Conservation (phyloP, 2,113 vertebrate genomes). For the Oenanthe oenanthe region DNA sequence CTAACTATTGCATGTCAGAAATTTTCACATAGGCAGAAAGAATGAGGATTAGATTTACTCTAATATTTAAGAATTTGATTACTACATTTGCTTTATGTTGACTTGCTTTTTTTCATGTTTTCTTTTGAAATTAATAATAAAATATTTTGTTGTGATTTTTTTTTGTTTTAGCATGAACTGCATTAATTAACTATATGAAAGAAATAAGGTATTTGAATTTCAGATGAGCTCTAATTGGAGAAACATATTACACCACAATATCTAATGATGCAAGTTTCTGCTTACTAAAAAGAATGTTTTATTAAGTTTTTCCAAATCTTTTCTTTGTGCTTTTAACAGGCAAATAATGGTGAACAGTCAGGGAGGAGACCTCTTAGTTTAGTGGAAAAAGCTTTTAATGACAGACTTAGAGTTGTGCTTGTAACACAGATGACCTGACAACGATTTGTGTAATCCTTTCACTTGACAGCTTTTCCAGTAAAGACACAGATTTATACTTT, state of each 20-base stretch:
- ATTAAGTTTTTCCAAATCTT: not conserved
- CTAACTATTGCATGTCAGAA: not conserved
- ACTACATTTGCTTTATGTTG: not conserved
- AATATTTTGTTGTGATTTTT: not conserved
- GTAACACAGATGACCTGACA: not conserved
- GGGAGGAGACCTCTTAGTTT: not conserved
- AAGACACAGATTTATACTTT: not conserved
- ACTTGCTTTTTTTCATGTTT: not conserved
- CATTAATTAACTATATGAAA: conserved; percentile 1
- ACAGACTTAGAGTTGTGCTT: not conserved
- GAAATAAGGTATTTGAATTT: conserved; percentile 14
- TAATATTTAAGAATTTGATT: not conserved
- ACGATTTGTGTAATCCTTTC: not conserved
- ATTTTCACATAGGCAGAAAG: not conserved
- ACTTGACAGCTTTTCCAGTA: not conserved
- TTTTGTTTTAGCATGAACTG: not conserved
- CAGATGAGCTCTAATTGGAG: conserved; percentile 37
- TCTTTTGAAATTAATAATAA: not conserved
- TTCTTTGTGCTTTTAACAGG: not conserved
- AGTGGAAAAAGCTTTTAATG: conserved; percentile 1
- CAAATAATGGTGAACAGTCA: not conserved
- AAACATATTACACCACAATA: not conserved
- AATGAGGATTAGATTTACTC: not conserved
- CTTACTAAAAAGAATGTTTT: not conserved
- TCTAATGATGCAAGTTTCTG: not conserved